A percentile compares a stretch with the other conserved stretches of the same genome.
Evolutionary conservation across 23 tunicate species (phyloP).

Genomic region (Phallusia fumigata): DNA sequence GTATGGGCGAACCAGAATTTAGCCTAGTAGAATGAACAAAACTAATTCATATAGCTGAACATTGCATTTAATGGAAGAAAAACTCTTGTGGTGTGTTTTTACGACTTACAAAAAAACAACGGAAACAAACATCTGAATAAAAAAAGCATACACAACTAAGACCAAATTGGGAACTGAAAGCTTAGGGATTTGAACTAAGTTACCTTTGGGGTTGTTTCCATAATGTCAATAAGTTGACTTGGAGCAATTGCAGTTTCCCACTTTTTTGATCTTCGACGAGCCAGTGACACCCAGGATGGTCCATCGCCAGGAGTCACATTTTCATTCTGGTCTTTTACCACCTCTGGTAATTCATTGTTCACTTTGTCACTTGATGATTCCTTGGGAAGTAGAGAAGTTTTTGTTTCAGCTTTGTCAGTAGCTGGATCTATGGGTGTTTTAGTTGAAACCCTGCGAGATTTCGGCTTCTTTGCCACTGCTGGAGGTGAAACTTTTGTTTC

Average conservation of each 20-base stretch:
- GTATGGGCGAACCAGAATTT: no score
- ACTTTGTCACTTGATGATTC: background rate
- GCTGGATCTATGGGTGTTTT: background rate
- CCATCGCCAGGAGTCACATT: background rate
- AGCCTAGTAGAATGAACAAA: no score
- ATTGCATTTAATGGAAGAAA: no score
- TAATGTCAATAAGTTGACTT: background rate
- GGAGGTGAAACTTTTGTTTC: constrained; percentile 2
- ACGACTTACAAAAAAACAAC: no score
- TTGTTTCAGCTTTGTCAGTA: background rate
- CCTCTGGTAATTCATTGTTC: background rate
- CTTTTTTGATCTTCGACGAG: constrained; percentile 40
- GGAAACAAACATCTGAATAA: no score
- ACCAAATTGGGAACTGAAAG: no score
- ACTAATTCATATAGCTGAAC: no score
- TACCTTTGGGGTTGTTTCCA: background rate
- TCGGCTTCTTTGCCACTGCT: background rate
- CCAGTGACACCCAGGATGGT: constrained; percentile 49
- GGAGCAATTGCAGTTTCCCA: constrained; percentile 32
- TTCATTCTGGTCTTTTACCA: background rate
- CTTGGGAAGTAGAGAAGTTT: background rate
- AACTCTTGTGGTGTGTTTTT: no score
- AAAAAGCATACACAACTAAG: no score
- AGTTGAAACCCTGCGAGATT: background rate
- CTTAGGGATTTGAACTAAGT: background rate